Conservation (phyloP, 2,797 vertebrate species). For the Petrocephalus sullivani region DNA sequence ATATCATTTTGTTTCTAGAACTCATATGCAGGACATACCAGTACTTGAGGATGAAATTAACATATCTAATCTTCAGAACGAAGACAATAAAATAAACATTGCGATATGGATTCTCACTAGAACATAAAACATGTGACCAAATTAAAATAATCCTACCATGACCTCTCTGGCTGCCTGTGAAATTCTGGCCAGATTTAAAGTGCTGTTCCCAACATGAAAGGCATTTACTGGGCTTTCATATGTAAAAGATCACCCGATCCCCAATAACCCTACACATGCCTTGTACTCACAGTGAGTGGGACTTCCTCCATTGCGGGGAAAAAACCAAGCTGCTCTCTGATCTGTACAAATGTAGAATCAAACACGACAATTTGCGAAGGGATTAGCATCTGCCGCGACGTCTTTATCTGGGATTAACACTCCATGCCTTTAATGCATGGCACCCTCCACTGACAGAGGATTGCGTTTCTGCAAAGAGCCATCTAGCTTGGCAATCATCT, state of each 20-base stretch:
- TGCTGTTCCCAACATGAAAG: not conserved
- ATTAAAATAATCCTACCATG: not conserved
- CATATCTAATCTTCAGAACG: not conserved
- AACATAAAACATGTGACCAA: not conserved
- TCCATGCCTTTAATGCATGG: not conserved
- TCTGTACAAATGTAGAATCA: not conserved
- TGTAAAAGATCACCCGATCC: not conserved
- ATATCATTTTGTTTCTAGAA: not conserved
- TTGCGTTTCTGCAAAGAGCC: not conserved
- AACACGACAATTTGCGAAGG: not conserved
- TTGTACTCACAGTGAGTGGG: not conserved
- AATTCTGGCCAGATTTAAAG: slow-evolving; percentile 7
- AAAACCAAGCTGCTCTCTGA: not conserved
- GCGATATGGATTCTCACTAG: not conserved
- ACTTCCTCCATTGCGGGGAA: not conserved
- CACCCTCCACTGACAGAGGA: not conserved
- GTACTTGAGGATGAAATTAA: not conserved
- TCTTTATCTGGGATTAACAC: not conserved
- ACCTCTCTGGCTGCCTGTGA: not conserved
- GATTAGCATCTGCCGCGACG: not conserved
- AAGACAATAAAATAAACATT: not conserved
- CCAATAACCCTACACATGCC: not conserved
- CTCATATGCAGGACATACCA: not conserved
- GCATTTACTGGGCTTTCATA: not conserved
- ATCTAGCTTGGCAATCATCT: not conserved